Conservation (phyloP, 1,140 invertebrate genomes). For the Sipha flava region DNA sequence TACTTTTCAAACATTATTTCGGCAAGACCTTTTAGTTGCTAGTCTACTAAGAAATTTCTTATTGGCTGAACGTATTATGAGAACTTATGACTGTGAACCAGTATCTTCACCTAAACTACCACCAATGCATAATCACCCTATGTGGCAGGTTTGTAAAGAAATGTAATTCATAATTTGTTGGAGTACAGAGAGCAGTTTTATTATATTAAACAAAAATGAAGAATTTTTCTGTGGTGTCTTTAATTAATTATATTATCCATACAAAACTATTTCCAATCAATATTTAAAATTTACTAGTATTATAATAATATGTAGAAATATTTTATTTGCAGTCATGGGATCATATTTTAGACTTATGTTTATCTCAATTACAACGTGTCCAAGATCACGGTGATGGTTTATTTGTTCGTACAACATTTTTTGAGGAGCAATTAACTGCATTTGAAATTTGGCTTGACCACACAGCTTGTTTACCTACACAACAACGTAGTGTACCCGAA, state of each 20-base stretch:
- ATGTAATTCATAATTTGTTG: background rate
- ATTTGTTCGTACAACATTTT: conserved; percentile 82
- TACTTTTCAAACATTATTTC: conserved; percentile 91
- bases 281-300: no score
- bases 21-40: conserved; percentile 95
- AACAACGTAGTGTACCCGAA: conserved; percentile 74
- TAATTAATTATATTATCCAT: no score
- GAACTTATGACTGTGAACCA: conserved; percentile 92
- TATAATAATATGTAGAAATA: background rate
- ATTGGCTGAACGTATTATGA: conserved; percentile 90
- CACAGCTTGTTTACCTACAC: conserved; percentile 53
- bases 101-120: conserved; percentile 84
- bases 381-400: conserved; percentile 52
- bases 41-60: conserved; percentile 96
- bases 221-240: no score
- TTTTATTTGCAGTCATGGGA: conserved; percentile 69
- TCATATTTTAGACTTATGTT: conserved; percentile 83
- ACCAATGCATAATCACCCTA: conserved; percentile 79
- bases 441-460: conserved; percentile 89
- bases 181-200: no score
- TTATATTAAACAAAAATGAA: no score
- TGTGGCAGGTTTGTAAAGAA: conserved; percentile 60
- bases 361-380: conserved; percentile 78
- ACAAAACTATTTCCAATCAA: no score
- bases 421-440: conserved; percentile 96